These are phyloP conservation scores for Sebastes hubbsi DNA, from an alignment of 2,797 vertebrate species.

Conservation along the genomic window DNA sequence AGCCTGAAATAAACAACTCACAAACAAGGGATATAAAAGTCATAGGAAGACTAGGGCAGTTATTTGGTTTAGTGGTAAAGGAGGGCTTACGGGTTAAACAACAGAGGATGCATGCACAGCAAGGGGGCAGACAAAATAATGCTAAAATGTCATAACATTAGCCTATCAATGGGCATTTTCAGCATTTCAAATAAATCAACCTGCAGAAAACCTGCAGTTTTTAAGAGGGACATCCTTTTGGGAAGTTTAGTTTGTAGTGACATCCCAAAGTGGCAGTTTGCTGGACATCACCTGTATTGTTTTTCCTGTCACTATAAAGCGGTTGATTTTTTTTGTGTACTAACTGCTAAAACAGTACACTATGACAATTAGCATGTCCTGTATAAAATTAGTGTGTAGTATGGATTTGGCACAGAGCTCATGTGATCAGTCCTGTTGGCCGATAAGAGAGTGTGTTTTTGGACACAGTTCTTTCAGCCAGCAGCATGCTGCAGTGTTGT, in stretches of 20 bases:
- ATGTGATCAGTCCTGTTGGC: not conserved
- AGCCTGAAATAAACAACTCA: not conserved
- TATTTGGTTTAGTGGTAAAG: not conserved
- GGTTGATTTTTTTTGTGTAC: not conserved
- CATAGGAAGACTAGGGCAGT: not conserved
- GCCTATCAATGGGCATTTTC: not conserved
- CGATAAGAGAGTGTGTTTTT: not conserved
- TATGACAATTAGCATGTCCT: not conserved
- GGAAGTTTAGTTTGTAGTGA: not conserved
- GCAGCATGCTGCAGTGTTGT: not conserved
- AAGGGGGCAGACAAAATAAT: no score
- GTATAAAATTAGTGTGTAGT: no score
- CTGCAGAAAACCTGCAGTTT: not conserved
- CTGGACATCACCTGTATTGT: not conserved
- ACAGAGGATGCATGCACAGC: no score
- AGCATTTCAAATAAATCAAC: not conserved
- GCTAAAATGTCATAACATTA: not conserved
- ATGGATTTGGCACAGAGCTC: not conserved
- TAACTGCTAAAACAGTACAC: not conserved
- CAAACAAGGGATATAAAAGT: not conserved
- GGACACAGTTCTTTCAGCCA: not conserved
- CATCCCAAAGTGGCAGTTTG: not conserved
- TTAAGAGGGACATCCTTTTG: not conserved
- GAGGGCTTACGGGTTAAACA: not conserved
- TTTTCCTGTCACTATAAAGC: not conserved